Evolutionary conservation across 1,140 invertebrate species (phyloP), one percentile per base, ranked within the genome.

Genomic region (Sminthurinus signatus): DNA sequence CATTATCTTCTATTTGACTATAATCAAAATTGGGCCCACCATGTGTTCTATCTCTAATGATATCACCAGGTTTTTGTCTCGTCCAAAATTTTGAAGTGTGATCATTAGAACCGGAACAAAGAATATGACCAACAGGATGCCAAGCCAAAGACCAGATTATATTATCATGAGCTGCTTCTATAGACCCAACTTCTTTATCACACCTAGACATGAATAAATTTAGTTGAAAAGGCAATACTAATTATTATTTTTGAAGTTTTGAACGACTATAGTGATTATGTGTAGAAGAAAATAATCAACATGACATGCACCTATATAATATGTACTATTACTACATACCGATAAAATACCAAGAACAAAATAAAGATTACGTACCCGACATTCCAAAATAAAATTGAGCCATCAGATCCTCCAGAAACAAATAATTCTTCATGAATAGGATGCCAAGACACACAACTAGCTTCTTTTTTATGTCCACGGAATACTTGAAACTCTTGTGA

Each of bases 41-140:
- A 21, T 61, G 54, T 19, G 8, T 19, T 79, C 92, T 96, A 75
- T 99, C 97, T 74, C 93, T 85, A 90, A 99, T 98, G 60, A 88
- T 83, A 81, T 99, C 97, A 31, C 97, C 97, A 3, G 97, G 96
- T 46, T 96, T 82, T 80, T 99, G 99, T 65, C 97, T 81, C 1
- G 96, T 98, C 96, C 96, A 99, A 78, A 99, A 99, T 80, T 99
- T 99, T 52, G 85, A 95, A 3, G 93, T 93, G 73, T 98, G 95
- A 80, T 98, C 96, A 79, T 98, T 98, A 25, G 94, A 97, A 4
- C 96, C 95, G 2, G 95, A 96, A 74, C 93, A 96, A 2, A 99
- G 79, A 71, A 99, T 98, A 76, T 99, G 97, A 5, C 97, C 97
- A 4, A 99, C 77, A 1, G 97, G 97, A 83, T 99, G 97, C 96